Evolutionary conservation across 1,140 invertebrate species (phyloP).

Genomic region (Eriosoma lanigerum): DNA sequence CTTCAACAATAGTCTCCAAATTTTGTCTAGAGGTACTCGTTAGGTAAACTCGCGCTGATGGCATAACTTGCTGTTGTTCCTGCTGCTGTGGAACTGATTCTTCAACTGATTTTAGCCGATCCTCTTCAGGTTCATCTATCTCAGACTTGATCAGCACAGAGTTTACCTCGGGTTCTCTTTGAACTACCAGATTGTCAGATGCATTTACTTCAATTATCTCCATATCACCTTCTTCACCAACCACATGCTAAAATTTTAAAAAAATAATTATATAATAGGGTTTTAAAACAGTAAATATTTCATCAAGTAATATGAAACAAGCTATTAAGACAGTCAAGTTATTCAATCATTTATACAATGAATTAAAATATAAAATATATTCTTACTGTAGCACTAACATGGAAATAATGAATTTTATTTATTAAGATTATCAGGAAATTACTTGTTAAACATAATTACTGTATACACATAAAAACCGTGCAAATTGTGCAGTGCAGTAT

Average conservation of each 20-base stretch:
- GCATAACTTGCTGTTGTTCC: constrained; percentile 55
- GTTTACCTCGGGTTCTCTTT: constrained; percentile 12
- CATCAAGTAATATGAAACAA: too few relatives aligned
- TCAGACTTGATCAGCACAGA: constrained; percentile 14
- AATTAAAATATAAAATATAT: too few relatives aligned
- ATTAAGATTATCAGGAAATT: too few relatives aligned
- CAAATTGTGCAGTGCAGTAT: too few relatives aligned
- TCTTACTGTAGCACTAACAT: too few relatives aligned
- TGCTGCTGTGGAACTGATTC: not conserved
- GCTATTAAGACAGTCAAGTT: too few relatives aligned
- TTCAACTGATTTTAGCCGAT: constrained; percentile 27
- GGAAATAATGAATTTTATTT: too few relatives aligned
- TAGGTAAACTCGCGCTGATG: constrained; percentile 63
- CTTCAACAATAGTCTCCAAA: constrained; percentile 95
- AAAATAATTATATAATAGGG: not conserved
- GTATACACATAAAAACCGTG: too few relatives aligned
- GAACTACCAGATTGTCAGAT: constrained; percentile 34
- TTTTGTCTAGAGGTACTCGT: constrained; percentile 87
- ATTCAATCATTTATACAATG: too few relatives aligned
- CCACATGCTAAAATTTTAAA: constrained; percentile 3
- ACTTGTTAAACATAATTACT: too few relatives aligned
- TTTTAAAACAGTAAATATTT: not conserved
- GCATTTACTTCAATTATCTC: constrained; percentile 46
- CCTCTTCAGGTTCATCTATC: not conserved
- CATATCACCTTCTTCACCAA: constrained; percentile 38